A percentile compares a stretch with the other conserved stretches of the same genome.
Conservation (phyloP, 2,888 invertebrate species). For the Tromatobia lineatoria region DNA sequence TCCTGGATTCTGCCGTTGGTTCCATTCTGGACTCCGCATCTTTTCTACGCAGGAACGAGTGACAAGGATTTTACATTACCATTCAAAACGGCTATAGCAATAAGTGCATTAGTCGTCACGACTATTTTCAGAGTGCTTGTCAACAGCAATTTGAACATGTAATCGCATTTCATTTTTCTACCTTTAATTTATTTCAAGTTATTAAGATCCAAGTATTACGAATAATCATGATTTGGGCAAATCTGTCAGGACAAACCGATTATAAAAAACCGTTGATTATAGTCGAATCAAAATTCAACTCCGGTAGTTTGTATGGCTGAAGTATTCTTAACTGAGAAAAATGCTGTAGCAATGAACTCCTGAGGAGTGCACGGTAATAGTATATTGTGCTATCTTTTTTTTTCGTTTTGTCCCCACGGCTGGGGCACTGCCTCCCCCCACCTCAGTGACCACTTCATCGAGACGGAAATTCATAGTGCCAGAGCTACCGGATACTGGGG, state of each 20-base stretch:
- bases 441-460: conserved; percentile 55
- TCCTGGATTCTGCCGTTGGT: too few species aligned
- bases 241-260: background rate
- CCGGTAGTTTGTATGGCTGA: background rate
- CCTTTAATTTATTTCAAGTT: background rate
- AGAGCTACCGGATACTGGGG: conserved; percentile 46
- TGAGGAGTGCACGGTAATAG: conserved; percentile 5
- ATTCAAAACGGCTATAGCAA: too few species aligned
- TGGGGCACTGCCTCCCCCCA: background rate
- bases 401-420: conserved; percentile 5
- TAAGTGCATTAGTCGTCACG: too few species aligned
- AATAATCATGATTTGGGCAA: too few species aligned
- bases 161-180: background rate
- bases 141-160: too few species aligned
- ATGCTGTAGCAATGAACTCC: conserved; percentile 6
- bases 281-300: background rate
- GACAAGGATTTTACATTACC: too few species aligned
- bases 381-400: conserved; percentile 12
- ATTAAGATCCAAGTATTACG: background rate
- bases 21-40: too few species aligned
- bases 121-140: too few species aligned
- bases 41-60: too few species aligned
- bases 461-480: conserved; percentile 51
- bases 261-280: background rate
- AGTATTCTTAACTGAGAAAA: conserved; percentile 13